Conservation (phyloP, 30 jellyfish, hydroid and myxozoan species). For the Haliclystus octoradiatus region DNA sequence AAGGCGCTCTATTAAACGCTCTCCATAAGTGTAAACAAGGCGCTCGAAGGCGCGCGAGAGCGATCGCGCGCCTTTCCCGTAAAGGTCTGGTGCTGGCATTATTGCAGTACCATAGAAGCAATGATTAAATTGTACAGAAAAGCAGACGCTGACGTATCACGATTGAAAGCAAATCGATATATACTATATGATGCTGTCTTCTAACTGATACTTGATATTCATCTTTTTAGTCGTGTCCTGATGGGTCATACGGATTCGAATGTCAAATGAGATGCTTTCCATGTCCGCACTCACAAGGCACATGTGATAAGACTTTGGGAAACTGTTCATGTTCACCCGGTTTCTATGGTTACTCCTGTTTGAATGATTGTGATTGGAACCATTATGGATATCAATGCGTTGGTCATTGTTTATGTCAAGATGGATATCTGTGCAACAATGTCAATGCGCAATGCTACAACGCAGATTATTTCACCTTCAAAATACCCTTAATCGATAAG, state of each 20-base stretch:
- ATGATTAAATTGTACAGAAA: no score
- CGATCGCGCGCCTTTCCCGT: no score
- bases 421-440: slow-evolving; percentile 38
- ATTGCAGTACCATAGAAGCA: no score
- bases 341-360: slow-evolving; percentile 48
- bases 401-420: slow-evolving; percentile 37
- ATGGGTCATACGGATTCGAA: slow-evolving; percentile 35
- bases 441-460: slow-evolving; percentile 53
- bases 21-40: no score
- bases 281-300: slow-evolving; percentile 32
- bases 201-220: no score
- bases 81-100: no score
- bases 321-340: slow-evolving; percentile 62
- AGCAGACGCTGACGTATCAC: no score
- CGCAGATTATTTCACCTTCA: slow-evolving; percentile 17
- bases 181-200: no score
- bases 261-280: slow-evolving; percentile 34
- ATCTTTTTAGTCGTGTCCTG: slow-evolving; percentile 43
- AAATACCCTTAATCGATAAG: slow-evolving; percentile 13
- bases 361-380: slow-evolving; percentile 45
- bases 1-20: no score
- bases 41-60: no score
- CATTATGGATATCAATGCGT: slow-evolving; percentile 42
- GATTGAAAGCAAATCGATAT: no score
- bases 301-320: slow-evolving; percentile 68